phyloP scores from a whole-genome alignment of 2,113 vertebrate species.

The Corynorhinus townsendii region DNA sequence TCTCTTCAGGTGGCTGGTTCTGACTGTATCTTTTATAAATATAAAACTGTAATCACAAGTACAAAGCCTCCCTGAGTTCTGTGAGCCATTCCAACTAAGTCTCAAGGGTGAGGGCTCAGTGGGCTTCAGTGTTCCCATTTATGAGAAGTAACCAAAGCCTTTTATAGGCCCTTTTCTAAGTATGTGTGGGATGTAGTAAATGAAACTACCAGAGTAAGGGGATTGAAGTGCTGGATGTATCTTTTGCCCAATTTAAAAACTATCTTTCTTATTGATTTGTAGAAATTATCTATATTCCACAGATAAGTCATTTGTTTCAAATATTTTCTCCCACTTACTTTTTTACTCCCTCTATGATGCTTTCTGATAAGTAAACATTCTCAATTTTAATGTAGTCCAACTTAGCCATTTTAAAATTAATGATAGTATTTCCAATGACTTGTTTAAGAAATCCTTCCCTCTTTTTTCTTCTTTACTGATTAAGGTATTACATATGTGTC shows the following conservation, averaged over 20 bases:
- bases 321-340: not conserved
- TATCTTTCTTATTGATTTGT: not conserved
- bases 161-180: not conserved
- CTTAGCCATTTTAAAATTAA: not conserved
- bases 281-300: not conserved
- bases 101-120: not conserved
- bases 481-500: too few species aligned
- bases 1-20: not conserved
- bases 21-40: not conserved
- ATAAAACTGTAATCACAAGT: not conserved
- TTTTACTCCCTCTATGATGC: not conserved
- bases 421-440: not conserved
- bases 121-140: not conserved
- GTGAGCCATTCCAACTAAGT: not conserved
- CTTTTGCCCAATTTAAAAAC: not conserved
- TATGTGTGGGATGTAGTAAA: not conserved
- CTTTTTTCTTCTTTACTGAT: too few species aligned
- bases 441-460: not conserved
- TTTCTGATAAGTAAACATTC: slow-evolving; percentile 3
- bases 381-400: not conserved
- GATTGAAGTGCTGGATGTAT: not conserved
- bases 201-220: not conserved
- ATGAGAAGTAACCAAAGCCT: not conserved
- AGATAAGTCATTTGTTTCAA: not conserved
- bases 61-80: not conserved